Evolutionary conservation across 2,888 invertebrate species (phyloP), one percentile per base, ranked within the genome.

Genomic region (Andricus quercusramuli): DNA sequence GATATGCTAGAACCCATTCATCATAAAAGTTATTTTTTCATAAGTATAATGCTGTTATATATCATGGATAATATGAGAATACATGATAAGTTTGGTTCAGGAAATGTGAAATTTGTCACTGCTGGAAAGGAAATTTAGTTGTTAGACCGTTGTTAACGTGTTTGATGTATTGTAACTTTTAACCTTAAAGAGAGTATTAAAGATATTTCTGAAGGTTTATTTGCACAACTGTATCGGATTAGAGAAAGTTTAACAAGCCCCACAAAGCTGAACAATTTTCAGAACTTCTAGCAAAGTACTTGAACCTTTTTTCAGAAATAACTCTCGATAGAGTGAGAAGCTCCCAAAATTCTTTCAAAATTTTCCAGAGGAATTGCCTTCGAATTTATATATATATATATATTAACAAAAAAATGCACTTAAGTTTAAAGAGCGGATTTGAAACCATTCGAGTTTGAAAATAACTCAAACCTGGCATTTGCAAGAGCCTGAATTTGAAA

Each of bases 261-360:
- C 22, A 59, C 64, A 64, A 62, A 64, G 64, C 29, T 17, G 1
- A 64, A 29, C 64, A 29, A 64, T 64, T 64, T 64, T 64, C 29
- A 9, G 41, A 67, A 41, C 22, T n/a, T 32, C 17, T 66, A 9
- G 32, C n/a, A 66, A 66, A 66, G 66, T 37, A 20, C 20, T 67
- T 22, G 11, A 67, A 67, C 2, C 22, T 41, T 41, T 67, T 67
- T 67, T 1, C 67, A 67, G 41, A 67, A 67, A 67, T 41, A 67
- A 44, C 67, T 67, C 41, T 11, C n/a, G 67, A 67, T 32, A 65
- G 22, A 67, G 67, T 67, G 41, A 44, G 15, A 67, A 67, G 13
- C 15, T 67, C n/a, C 22, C 17, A 47, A 17, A 68, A 47, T 47
- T 47, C 44, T 47, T 9, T 1, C 8, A 68, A 47, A 25, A 29